Percentiles rank a stretch among this genome's conserved stretches.
Conservation (phyloP, 2,113 vertebrate species). For the Amia ocellicauda region DNA sequence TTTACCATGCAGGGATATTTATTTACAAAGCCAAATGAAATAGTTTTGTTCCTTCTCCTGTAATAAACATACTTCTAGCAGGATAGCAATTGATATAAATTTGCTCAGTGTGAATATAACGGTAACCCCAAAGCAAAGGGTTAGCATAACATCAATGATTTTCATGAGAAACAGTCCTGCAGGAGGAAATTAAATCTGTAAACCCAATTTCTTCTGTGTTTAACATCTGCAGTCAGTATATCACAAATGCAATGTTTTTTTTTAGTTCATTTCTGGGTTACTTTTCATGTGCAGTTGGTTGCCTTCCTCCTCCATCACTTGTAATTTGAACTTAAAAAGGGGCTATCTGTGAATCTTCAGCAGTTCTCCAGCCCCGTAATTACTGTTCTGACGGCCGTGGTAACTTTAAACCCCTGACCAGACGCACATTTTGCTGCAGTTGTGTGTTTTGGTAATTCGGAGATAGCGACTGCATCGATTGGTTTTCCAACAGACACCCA, state of each 20-base stretch:
- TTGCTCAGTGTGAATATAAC: constrained; percentile 8
- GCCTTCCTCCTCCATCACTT: constrained; percentile 13
- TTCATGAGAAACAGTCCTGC: constrained; percentile 16
- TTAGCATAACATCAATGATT: constrained; percentile 16
- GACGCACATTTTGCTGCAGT: constrained; percentile 28
- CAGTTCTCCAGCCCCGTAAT: constrained; percentile 32
- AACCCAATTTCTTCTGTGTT: constrained; percentile 15
- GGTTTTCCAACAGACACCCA: constrained; percentile 7
- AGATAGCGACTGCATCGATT: constrained; percentile 18
- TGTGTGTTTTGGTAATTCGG: constrained; percentile 8
- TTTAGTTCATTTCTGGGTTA: constrained; percentile 13
- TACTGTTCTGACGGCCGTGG: constrained; percentile 19
- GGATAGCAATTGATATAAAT: too few species aligned
- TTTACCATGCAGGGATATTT: too few species aligned
- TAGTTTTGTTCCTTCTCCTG: too few species aligned
- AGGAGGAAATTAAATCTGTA: constrained; percentile 34
- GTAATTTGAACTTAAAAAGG: constrained; percentile 20
- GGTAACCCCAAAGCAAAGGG: constrained; percentile 17
- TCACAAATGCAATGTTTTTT: constrained; percentile 19
- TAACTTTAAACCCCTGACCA: constrained; percentile 25
- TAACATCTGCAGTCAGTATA: constrained; percentile 4
- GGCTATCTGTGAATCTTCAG: constrained; percentile 40
- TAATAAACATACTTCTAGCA: too few species aligned
- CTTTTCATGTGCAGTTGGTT: neutral
- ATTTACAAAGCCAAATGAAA: too few species aligned